Base-by-base conservation (phyloP, 2,888 invertebrate genomes). In the Ophion slaviceki region DNA sequence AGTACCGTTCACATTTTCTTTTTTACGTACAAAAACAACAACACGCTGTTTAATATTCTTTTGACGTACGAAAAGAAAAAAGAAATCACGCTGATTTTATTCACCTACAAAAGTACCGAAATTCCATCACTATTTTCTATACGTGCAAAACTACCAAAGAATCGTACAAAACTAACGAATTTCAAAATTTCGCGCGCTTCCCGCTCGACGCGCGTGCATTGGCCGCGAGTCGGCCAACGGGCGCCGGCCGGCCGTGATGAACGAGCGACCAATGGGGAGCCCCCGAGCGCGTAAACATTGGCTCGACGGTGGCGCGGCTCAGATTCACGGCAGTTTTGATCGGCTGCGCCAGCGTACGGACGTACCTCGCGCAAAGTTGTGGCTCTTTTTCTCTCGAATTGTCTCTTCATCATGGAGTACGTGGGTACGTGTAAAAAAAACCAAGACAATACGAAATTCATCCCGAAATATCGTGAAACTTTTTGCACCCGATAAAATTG, bases 361-460 rank as follows among this genome's bases (percentile, higher is more conserved):
- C n/a, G 62, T 40, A 47, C 59, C 40, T n/a, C 20, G 36, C 59
- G 47, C 11, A 47, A 32, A 32, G 32, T 32, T 32, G 32, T 32
- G 32, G 2, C 32, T 32, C 28, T 36, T 36, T 36, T 8, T 17
- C 17, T 64, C 20, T 20, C 28, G 88, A 77, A 64, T 76, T 61
- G 28, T 76, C 66, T 75, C 17, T 77, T 67, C 91, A 92, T 92
- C 92, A 92, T 92, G 92, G 92, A 92, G 91, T 92, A 89, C 89
- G 89, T 91, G 78, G 92, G 92, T 92, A 91, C 79, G 92, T 91
- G 87, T 82, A 85, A 77, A 89, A 87, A 88, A 88, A 77, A 85
- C 80, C 11, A 47, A 61, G 17, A 66, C 24, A 20, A 66, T 77
- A 36, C 79, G 80, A 36, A 80, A 82, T 89, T 88, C 88, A 82